Percentiles rank a stretch among this genome's conserved stretches.
Conservation (phyloP, 2,113 vertebrate genomes). For the Rafetus swinhoei region DNA sequence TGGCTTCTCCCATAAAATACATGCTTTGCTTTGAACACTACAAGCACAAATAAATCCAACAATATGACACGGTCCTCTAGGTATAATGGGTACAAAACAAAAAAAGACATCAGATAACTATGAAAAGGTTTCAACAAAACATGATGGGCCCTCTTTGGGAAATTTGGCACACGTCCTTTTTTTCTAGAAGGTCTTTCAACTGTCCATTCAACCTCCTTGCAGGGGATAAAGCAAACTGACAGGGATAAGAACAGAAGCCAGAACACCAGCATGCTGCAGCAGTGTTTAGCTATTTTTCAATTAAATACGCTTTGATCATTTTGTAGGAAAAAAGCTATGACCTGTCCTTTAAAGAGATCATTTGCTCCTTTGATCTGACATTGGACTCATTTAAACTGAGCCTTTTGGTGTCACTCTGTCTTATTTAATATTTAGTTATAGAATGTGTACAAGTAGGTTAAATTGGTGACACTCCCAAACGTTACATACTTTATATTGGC, state of each 20-base stretch:
- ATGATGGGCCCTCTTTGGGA: slow-evolving; percentile 32
- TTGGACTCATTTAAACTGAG: slow-evolving; percentile 3
- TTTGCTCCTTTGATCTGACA: slow-evolving; percentile 21
- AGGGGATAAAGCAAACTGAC: slow-evolving; percentile 16
- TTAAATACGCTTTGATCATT: slow-evolving; percentile 56
- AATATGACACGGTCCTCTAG: slow-evolving; percentile 63
- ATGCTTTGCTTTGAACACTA: slow-evolving; percentile 15
- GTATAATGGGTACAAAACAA: slow-evolving; percentile 66
- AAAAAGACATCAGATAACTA: slow-evolving; percentile 51
- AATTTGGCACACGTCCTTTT: slow-evolving; percentile 47
- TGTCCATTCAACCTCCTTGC: slow-evolving; percentile 36
- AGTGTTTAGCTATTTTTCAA: slow-evolving; percentile 39
- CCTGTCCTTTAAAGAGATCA: slow-evolving; percentile 2
- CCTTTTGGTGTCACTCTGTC: not conserved
- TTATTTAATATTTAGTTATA: slow-evolving; percentile 30
- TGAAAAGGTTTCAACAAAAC: slow-evolving; percentile 46
- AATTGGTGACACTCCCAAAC: not conserved
- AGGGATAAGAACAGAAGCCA: not conserved
- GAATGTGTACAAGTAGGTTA: slow-evolving; percentile 35
- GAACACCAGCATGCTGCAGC: not conserved
- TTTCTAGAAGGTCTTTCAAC: slow-evolving; percentile 54
- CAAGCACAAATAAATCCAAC: slow-evolving; percentile 46
- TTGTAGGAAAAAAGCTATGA: not conserved
- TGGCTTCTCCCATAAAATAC: not conserved
- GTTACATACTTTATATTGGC: not conserved